Evolutionary conservation across 2,797 vertebrate species (phyloP).

Genomic region (Apodemus agrarius): DNA sequence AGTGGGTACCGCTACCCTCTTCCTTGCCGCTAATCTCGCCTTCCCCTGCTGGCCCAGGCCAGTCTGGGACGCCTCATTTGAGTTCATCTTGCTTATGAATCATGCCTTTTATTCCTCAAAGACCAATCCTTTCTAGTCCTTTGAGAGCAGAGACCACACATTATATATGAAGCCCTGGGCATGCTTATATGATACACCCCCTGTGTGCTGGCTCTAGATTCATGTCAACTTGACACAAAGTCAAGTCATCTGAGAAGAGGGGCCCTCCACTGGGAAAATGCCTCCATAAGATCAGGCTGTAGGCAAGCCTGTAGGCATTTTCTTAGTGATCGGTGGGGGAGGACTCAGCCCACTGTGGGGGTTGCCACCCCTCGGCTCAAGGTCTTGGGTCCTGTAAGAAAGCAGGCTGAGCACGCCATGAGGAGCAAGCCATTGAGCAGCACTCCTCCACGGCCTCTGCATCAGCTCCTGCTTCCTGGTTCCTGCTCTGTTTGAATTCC

Average conservation of each 20-base stretch:
- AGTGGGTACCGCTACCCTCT: background rate
- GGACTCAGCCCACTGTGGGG: background rate
- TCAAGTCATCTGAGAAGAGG: background rate
- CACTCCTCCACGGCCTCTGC: no score
- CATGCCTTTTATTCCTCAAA: background rate
- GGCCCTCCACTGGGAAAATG: background rate
- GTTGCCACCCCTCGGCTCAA: background rate
- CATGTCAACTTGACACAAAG: background rate
- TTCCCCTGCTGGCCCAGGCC: background rate
- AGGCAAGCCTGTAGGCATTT: background rate
- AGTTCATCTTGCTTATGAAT: background rate
- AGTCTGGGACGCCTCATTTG: background rate
- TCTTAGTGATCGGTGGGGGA: background rate
- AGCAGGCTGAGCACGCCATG: no score
- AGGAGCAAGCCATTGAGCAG: background rate
- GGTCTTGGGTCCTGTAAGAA: background rate
- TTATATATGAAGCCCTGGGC: background rate
- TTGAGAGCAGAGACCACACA: background rate
- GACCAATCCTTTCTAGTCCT: background rate
- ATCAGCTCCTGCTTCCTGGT: background rate
- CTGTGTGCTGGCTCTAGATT: background rate
- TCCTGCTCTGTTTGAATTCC: background rate
- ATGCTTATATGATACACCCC: background rate
- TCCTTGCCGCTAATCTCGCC: background rate
- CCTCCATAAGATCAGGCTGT: background rate